phyloP scores from a whole-genome alignment of 2,888 invertebrate species.

The Thereva nobilitata region DNA sequence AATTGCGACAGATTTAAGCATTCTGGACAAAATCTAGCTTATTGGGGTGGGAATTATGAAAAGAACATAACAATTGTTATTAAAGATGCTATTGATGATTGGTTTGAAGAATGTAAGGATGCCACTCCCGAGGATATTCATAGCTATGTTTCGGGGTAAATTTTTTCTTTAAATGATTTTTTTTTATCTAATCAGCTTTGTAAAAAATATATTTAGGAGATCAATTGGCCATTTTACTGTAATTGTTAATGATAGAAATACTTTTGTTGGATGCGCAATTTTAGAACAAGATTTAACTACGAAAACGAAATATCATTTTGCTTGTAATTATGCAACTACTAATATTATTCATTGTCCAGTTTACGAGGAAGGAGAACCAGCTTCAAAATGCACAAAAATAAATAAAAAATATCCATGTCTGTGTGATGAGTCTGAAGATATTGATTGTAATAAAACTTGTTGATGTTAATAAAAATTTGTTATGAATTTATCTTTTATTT shows the following conservation, averaged over 20 bases:
- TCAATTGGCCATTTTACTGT: slow-evolving; percentile 54
- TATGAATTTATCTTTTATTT: no score
- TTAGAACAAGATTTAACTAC: slow-evolving; percentile 45
- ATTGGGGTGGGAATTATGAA: no score
- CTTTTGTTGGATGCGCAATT: slow-evolving; percentile 53
- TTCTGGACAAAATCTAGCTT: no score
- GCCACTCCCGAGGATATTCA: no score
- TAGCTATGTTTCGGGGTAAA: no score
- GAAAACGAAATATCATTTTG: slow-evolving; percentile 47
- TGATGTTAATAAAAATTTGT: no score
- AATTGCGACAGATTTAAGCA: slow-evolving; percentile 40
- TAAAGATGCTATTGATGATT: no score
- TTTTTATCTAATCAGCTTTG: slow-evolving; percentile 44
- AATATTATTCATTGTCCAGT: slow-evolving; percentile 42
- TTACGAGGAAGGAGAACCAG: slow-evolving; percentile 41
- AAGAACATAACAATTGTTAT: no score
- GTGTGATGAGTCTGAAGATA: slow-evolving; percentile 47
- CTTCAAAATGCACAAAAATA: slow-evolving; percentile 45
- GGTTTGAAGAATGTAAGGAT: no score
- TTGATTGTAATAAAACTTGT: no score
- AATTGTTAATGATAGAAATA: slow-evolving; percentile 52
- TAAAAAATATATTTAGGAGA: no score
- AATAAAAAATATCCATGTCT: slow-evolving; percentile 44
- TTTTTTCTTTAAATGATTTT: no score
- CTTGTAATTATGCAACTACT: slow-evolving; percentile 50